Evolutionary conservation across 2,797 vertebrate species (phyloP).

Genomic region (Epinephelus malabaricus): DNA sequence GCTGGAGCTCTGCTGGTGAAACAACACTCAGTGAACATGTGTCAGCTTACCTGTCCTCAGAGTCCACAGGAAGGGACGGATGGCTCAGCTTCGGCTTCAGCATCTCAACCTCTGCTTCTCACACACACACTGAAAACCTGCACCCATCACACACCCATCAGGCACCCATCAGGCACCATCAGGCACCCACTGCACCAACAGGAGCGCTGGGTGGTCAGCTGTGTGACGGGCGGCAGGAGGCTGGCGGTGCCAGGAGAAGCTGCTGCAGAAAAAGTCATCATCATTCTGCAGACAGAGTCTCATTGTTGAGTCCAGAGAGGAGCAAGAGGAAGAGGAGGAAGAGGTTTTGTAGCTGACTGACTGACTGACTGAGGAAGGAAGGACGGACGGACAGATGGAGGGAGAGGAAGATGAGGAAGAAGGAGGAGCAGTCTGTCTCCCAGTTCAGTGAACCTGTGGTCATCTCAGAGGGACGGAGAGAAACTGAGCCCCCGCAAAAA

Average conservation of each 20-base stretch:
- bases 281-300: constrained; percentile 38
- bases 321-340: constrained; percentile 45
- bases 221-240: constrained; percentile 38
- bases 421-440: constrained; percentile 61
- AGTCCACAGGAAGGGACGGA: constrained; percentile 28
- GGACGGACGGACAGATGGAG: constrained; percentile 59
- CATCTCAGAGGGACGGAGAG: constrained; percentile 44
- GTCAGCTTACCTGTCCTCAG: constrained; percentile 61
- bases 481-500: constrained; percentile 67
- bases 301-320: constrained; percentile 51
- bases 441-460: constrained; percentile 43
- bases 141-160: not conserved
- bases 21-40: too few relatives aligned
- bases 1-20: too few relatives aligned
- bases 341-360: constrained; percentile 45
- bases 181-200: not conserved
- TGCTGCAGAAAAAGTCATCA: constrained; percentile 29
- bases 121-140: constrained; percentile 3
- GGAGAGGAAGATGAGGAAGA: constrained; percentile 41
- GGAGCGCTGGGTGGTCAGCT: not conserved
- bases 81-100: constrained; percentile 13
- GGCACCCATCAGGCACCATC: not conserved
- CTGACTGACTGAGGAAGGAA: constrained; percentile 55
- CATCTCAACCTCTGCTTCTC: constrained; percentile 13
- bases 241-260: constrained; percentile 30